Evolutionary conservation across 2,888 invertebrate species (phyloP).

Genomic region (Eurytoma adleriae): DNA sequence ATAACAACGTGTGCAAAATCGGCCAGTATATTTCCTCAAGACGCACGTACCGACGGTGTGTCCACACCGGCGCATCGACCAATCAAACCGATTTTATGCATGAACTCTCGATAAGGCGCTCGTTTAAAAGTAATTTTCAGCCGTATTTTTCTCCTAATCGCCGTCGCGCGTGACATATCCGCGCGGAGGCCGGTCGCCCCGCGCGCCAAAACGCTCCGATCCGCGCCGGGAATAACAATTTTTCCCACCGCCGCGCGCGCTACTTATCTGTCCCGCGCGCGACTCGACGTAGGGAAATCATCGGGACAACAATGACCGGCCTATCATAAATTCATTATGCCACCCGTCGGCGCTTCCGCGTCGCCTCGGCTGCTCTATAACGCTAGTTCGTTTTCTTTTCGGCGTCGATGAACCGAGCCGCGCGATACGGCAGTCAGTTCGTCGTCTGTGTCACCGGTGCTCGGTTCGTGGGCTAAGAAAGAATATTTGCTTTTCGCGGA

Average conservation of each 20-base stretch:
- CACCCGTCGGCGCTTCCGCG: conserved; percentile 34
- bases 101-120: not conserved
- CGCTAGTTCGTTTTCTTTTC: not conserved
- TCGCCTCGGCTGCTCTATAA: not conserved
- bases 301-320: conserved; percentile 11
- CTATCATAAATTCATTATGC: conserved; percentile 31
- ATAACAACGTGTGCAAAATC: no score
- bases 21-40: no score
- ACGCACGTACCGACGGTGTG: no score
- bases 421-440: not conserved
- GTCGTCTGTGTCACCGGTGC: not conserved
- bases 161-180: conserved; percentile 25
- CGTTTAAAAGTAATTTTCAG: conserved; percentile 17
- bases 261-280: not conserved
- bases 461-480: not conserved
- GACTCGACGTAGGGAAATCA: conserved; percentile 31
- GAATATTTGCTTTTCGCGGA: not conserved
- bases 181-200: not conserved
- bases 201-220: not conserved
- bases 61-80: no score
- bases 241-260: not conserved
- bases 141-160: conserved; percentile 9
- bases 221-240: conserved; percentile 25
- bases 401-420: conserved; percentile 7
- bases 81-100: not conserved